Evolutionary conservation across 2,797 vertebrate species (phyloP).

Genomic region (Hippocampus kuda): DNA sequence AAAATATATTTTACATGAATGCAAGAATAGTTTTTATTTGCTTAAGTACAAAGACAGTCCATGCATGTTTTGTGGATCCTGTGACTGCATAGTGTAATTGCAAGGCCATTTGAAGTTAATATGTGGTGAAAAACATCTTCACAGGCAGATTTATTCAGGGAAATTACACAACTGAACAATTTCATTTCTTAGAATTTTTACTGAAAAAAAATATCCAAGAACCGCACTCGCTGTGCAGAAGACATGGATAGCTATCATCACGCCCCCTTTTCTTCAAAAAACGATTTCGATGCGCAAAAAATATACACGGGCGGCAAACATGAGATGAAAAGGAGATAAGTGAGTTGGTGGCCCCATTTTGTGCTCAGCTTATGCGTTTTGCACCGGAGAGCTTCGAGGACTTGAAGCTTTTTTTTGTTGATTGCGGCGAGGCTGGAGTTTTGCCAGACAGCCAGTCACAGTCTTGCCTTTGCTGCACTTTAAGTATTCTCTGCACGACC

Average conservation of each 20-base stretch:
- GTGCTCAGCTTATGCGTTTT: constrained; percentile 13
- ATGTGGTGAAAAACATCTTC: background rate
- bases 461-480: constrained; percentile 44
- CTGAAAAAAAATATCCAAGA: background rate
- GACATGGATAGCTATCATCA: background rate
- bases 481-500: constrained; percentile 68
- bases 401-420: constrained; percentile 28
- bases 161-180: background rate
- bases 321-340: constrained; percentile 2
- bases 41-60: background rate
- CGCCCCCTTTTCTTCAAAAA: background rate
- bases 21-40: background rate
- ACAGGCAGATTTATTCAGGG: background rate
- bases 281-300: too few species aligned
- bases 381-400: constrained; percentile 20
- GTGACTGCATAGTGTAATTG: background rate
- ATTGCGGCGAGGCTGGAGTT: constrained; percentile 42
- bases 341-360: constrained; percentile 12
- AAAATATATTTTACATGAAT: background rate
- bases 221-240: background rate
- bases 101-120: background rate
- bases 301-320: background rate
- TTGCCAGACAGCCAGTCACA: constrained; percentile 46
- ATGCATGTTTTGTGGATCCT: background rate
- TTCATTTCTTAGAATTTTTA: background rate